Conservation (phyloP, 2,113 vertebrate genomes). For the Cavia aperea region DNA sequence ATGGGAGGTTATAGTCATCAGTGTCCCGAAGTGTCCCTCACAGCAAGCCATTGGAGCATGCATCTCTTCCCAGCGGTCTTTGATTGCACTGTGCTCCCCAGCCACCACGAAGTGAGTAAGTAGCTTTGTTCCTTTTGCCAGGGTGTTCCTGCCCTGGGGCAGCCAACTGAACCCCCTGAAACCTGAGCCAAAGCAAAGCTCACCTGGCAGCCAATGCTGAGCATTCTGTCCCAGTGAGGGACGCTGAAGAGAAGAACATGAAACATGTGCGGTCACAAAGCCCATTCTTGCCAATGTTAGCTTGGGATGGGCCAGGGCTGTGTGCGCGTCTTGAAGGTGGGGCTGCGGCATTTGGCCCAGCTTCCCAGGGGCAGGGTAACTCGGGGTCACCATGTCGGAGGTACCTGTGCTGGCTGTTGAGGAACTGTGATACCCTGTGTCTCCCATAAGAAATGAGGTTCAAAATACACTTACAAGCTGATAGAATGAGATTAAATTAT, state of each 20-base stretch:
- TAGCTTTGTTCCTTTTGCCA: not conserved
- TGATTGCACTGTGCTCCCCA: not conserved
- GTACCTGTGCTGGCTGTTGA: not conserved
- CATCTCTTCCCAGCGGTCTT: not conserved
- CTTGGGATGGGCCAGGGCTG: no score
- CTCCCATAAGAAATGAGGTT: not conserved
- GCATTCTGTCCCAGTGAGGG: not conserved
- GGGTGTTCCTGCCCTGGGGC: not conserved
- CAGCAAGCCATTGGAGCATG: no score
- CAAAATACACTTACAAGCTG: not conserved
- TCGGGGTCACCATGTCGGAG: not conserved
- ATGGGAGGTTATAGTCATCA: not conserved
- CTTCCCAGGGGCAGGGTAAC: not conserved
- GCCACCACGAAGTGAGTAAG: not conserved
- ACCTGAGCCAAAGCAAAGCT: not conserved
- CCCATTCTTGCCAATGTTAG: no score
- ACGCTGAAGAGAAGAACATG: no score
- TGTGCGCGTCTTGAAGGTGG: not conserved
- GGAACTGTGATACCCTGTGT: not conserved
- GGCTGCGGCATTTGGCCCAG: not conserved
- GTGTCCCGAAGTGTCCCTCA: not conserved
- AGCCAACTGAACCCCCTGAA: not conserved
- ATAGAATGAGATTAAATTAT: not conserved
- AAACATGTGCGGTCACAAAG: no score
- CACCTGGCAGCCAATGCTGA: not conserved